Evolutionary conservation across 2,797 vertebrate species (phyloP), one percentile per base, ranked within the genome.

Genomic region (Momotus momota): DNA sequence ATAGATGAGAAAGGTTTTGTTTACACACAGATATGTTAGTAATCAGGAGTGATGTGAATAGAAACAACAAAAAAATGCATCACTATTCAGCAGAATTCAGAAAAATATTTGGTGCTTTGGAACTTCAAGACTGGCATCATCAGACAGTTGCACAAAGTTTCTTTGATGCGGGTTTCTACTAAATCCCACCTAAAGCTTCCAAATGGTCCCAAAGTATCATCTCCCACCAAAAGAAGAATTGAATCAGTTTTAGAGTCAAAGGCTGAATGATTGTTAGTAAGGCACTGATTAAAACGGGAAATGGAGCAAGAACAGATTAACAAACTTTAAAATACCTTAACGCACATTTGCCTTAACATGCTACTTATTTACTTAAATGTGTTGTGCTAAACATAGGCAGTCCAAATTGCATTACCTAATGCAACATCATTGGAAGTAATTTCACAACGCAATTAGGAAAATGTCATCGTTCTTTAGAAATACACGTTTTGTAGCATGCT

Each of bases 1-100:
- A 96, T 96, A 96, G 96, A 95, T 93, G 84, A 96, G 94, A 96
- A 95, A 97, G 90, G 94, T 94, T 97, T 90, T 96, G 97, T 97
- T 97, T 96, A 97, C 94, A 94, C 90, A 94, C 91, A 93, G 93
- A 90, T 91, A 92, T 96, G 96, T 92, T 55, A 33, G 93, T 96
- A 97, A 96, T 96, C 96, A 97, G 94, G 94, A 88, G 90, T 51
- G 94, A 94, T 95, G 94, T 94, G 94, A 96, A 97, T 96, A 97
- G 96, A 90, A 97, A 95, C 91, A 97, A 96, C 87, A 86, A 86
- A 86, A 89, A 97, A 90, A 88, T n/a, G 86, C 82, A 88, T 94
- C 80, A 48, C 86, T 86, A 71, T 94, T 91, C 84, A 93, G 85
- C 88, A 91, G 90, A 96, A 97, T 93, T 90, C 87, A 90, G 91